phyloP scores from a whole-genome alignment of 1,140 invertebrate genomes.

The Pantala flavescens region DNA sequence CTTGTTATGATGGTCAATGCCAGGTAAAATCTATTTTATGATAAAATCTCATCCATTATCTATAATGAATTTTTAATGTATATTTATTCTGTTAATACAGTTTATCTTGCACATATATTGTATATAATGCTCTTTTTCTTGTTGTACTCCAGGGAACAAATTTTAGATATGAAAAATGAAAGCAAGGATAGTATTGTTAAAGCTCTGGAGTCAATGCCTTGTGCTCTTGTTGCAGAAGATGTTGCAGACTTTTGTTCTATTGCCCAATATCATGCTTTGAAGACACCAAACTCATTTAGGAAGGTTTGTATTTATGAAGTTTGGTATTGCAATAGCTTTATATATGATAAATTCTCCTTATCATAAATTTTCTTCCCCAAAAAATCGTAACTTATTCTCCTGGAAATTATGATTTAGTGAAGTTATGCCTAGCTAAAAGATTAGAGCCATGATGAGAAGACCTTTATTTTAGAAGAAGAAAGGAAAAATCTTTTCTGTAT shows the following conservation, averaged over 20 bases:
- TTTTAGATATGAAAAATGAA: conserved; percentile 66
- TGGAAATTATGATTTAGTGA: too few species aligned
- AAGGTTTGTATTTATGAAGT: conserved; percentile 38
- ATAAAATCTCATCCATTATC: background rate
- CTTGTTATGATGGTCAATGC: conserved; percentile 94
- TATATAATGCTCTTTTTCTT: conserved; percentile 10
- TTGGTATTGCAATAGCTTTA: conserved; percentile 11
- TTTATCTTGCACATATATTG: conserved; percentile 11
- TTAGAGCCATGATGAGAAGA: too few species aligned
- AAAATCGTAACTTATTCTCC: background rate
- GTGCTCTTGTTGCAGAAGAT: conserved; percentile 80
- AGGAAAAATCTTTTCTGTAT: too few species aligned
- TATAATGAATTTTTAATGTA: background rate
- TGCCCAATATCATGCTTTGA: conserved; percentile 84
- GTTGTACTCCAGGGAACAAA: conserved; percentile 55
- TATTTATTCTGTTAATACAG: too few species aligned
- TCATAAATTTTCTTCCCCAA: conserved; percentile 15
- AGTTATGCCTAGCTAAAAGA: too few species aligned
- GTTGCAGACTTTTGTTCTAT: conserved; percentile 94
- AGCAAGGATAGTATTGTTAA: conserved; percentile 62
- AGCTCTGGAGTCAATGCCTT: conserved; percentile 65
- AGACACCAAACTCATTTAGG: conserved; percentile 86
- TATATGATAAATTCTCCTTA: conserved; percentile 14
- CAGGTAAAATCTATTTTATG: conserved; percentile 42
- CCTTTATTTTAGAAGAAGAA: too few species aligned